Evolutionary conservation across 2,888 invertebrate species (phyloP).

Genomic region (Serripes groenlandicus): DNA sequence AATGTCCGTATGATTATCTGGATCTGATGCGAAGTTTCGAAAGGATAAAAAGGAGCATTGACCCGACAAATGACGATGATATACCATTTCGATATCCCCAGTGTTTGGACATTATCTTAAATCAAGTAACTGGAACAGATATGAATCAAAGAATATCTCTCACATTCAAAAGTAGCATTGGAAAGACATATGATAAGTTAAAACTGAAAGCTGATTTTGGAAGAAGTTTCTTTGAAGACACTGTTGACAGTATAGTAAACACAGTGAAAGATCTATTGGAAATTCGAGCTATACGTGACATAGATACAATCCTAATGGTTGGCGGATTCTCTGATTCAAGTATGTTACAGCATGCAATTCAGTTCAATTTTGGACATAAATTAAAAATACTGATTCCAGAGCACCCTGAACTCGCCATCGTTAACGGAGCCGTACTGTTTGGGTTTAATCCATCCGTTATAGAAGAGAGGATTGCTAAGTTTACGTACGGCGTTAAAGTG

Average conservation of each 20-base stretch:
- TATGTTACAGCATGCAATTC: conserved; percentile 2
- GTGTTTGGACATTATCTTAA: neutral
- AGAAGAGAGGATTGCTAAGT: conserved; percentile 12
- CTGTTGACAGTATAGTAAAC: neutral
- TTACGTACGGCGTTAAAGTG: conserved; percentile 13
- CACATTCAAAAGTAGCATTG: neutral
- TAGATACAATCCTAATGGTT: conserved; percentile 1
- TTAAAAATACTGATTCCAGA: neutral
- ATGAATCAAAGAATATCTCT: neutral
- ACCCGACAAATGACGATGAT: neutral
- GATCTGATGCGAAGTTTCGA: conserved; percentile 2
- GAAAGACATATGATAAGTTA: neutral
- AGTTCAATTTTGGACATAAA: neutral
- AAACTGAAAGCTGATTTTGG: neutral
- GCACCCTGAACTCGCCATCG: conserved; percentile 8
- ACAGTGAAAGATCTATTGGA: neutral
- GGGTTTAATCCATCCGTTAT: neutral
- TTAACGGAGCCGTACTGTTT: conserved; percentile 13
- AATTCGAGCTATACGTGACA: neutral
- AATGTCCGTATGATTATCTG: conserved; percentile 7
- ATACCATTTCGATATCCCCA: neutral
- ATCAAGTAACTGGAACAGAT: neutral
- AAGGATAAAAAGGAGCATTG: conserved; percentile 5
- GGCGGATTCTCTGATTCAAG: conserved; percentile 4
- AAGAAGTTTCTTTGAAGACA: neutral